phyloP scores from a whole-genome alignment of 2,888 invertebrate species.

The Andricus quercusramuli region DNA sequence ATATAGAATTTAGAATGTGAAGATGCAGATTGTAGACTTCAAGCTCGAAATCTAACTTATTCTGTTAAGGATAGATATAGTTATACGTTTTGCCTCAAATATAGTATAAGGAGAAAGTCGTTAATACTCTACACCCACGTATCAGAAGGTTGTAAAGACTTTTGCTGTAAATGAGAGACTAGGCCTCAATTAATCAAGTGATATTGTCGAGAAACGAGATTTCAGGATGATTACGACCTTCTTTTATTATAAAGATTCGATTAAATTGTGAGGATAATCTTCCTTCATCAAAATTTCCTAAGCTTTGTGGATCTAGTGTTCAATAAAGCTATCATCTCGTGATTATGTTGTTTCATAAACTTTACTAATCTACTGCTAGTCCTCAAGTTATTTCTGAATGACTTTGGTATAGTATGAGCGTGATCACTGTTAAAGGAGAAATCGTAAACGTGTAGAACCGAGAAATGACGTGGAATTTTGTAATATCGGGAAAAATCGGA shows the following conservation, averaged over 20 bases:
- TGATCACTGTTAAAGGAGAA: too few species aligned
- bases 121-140: neutral
- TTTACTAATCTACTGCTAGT: neutral
- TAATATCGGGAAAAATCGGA: too few species aligned
- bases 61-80: too few species aligned
- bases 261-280: neutral
- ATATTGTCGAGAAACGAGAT: conserved; percentile 8
- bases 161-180: conserved; percentile 15
- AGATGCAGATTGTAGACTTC: neutral
- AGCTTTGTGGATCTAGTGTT: neutral
- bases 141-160: conserved; percentile 21
- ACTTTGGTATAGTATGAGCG: too few species aligned
- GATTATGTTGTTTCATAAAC: conserved; percentile 38
- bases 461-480: too few species aligned
- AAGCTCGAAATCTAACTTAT: too few species aligned
- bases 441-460: too few species aligned
- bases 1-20: neutral
- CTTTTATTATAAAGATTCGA: conserved; percentile 8
- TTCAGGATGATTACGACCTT: neutral
- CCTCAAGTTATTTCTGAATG: neutral
- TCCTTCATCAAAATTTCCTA: conserved; percentile 6
- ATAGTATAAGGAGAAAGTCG: neutral
- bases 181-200: neutral
- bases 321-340: conserved; percentile 19
- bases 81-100: neutral